Percentiles rank a stretch among this genome's conserved stretches.
phyloP scores from a whole-genome alignment of 1,140 invertebrate genomes.

The Calycopis cecrops region DNA sequence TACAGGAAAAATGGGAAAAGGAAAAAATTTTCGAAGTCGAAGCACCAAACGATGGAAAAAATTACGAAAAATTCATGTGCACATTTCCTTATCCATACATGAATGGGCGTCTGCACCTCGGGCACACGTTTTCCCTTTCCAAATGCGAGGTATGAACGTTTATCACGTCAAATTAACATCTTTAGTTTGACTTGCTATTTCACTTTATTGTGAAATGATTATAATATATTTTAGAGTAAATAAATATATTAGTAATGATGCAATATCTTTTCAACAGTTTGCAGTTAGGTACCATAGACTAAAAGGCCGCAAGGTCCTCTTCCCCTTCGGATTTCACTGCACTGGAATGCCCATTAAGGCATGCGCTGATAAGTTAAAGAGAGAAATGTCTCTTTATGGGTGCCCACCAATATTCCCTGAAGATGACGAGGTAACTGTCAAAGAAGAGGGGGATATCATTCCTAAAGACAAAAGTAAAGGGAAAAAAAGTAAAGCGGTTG shows the following conservation, averaged over 20 bases:
- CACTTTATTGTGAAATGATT: too few relatives aligned
- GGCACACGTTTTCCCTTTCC: slow-evolving; percentile 97
- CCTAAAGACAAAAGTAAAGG: slow-evolving; percentile 97
- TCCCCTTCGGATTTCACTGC: slow-evolving; percentile 99
- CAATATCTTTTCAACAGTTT: slow-evolving; percentile 79
- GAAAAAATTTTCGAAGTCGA: slow-evolving; percentile 88
- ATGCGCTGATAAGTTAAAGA: slow-evolving; percentile 97
- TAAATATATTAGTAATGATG: background rate
- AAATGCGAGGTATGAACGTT: slow-evolving; percentile 92
- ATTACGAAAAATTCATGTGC: slow-evolving; percentile 91
- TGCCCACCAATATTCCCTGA: slow-evolving; percentile 94
- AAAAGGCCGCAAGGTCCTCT: slow-evolving; percentile 93
- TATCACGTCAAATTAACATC: too few relatives aligned
- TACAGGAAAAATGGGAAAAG: slow-evolving; percentile 89
- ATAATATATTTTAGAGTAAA: background rate
- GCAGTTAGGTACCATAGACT: slow-evolving; percentile 92
- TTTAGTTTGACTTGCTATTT: too few relatives aligned
- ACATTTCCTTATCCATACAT: slow-evolving; percentile 99
- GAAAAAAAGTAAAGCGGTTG: slow-evolving; percentile 98
- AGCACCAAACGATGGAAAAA: slow-evolving; percentile 78
- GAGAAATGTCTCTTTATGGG: slow-evolving; percentile 95
- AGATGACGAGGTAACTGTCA: slow-evolving; percentile 63
- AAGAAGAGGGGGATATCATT: slow-evolving; percentile 77
- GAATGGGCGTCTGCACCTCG: slow-evolving; percentile 98
- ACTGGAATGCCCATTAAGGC: slow-evolving; percentile 98